Evolutionary conservation across 2,888 invertebrate genomes (phyloP).

Genomic region (Steinernema hermaphroditum): DNA sequence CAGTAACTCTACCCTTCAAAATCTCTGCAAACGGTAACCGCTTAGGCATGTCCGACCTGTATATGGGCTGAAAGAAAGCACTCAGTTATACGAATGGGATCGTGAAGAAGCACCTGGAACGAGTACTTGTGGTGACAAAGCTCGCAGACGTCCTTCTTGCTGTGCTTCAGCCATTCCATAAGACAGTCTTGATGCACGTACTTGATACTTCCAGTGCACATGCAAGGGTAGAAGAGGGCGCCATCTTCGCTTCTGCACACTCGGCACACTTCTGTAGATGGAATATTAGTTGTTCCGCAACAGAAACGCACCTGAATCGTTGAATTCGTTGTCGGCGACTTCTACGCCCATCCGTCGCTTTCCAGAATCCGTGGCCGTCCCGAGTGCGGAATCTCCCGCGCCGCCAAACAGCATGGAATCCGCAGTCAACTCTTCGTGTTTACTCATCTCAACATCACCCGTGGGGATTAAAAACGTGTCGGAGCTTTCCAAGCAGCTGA

Average conservation of each 20-base stretch:
- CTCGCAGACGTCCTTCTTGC: conserved; percentile 92
- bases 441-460: neutral
- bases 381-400: neutral
- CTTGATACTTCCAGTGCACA: conserved; percentile 97
- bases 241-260: conserved; percentile 96
- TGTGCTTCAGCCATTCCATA: conserved; percentile 98
- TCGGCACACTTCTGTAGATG: conserved; percentile 83
- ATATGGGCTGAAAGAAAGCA: conserved; percentile 98
- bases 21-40: conserved; percentile 89
- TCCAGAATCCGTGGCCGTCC: neutral
- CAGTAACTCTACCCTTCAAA: conserved; percentile 74
- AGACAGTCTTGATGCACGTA: conserved; percentile 75
- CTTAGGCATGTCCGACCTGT: conserved; percentile 99
- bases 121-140: conserved; percentile 94
- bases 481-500: conserved; percentile 23
- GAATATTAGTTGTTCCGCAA: neutral
- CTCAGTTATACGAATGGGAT: too few species aligned
- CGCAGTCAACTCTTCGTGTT: neutral
- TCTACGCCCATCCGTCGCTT: neutral
- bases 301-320: neutral
- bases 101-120: too few species aligned
- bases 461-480: neutral
- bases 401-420: neutral
- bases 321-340: neutral
- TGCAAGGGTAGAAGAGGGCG: conserved; percentile 94